Evolutionary conservation across 1,140 invertebrate species (phyloP).

Genomic region (Procambarus virginalis): DNA sequence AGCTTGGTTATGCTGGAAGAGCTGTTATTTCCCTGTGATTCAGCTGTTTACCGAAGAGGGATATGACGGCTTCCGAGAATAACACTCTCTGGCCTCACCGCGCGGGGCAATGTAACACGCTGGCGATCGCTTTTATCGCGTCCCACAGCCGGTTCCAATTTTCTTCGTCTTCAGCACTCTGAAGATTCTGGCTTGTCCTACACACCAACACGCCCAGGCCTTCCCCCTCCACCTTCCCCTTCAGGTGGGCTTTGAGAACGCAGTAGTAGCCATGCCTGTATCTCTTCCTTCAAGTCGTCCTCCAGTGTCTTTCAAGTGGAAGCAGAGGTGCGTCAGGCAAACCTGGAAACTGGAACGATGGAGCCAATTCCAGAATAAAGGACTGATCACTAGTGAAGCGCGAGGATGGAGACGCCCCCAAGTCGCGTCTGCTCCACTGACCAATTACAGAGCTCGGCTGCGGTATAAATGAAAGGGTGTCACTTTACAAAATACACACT

Average conservation of each 20-base stretch:
- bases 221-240: not conserved
- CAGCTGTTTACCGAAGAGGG: not conserved
- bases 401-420: not conserved
- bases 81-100: not conserved
- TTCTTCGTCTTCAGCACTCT: slow-evolving; percentile 5
- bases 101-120: not conserved
- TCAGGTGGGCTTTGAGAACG: not conserved
- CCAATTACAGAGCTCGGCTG: slow-evolving; percentile 46
- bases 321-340: not conserved
- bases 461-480: slow-evolving; percentile 51
- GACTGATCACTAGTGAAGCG: slow-evolving; percentile 30
- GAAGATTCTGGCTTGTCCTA: not conserved
- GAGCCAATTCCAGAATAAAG: slow-evolving; percentile 13
- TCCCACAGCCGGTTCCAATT: slow-evolving; percentile 6
- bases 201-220: not conserved
- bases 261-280: not conserved
- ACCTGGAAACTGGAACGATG: slow-evolving; percentile 1
- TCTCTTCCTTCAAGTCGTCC: not conserved
- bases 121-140: slow-evolving; percentile 16
- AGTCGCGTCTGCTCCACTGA: slow-evolving; percentile 3
- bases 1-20: not conserved
- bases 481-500: slow-evolving; percentile 60
- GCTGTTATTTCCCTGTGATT: not conserved
- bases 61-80: not conserved
- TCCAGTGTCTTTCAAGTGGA: not conserved